Percentiles rank a stretch among this genome's conserved stretches.
Conservation (phyloP, 2,797 vertebrate genomes). For the Bradypus variegatus region DNA sequence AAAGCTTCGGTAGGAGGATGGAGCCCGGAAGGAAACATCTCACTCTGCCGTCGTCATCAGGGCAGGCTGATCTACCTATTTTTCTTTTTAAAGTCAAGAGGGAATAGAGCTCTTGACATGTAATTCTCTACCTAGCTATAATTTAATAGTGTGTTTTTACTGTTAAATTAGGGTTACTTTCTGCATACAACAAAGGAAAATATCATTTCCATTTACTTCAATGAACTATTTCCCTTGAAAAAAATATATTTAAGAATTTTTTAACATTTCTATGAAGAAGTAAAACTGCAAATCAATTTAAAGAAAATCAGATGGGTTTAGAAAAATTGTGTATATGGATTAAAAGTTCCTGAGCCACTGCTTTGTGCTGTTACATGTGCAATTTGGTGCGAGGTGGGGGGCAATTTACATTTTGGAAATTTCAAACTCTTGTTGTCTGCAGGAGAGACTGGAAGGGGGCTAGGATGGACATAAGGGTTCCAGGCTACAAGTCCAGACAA, state of each 20-base stretch:
- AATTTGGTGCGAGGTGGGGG: neutral
- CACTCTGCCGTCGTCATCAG: too few species aligned
- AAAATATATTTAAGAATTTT: neutral
- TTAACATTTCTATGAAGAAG: neutral
- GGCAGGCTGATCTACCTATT: neutral
- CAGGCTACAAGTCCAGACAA: neutral
- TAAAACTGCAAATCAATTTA: neutral
- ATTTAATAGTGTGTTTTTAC: neutral
- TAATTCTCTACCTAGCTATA: neutral
- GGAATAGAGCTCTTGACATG: neutral
- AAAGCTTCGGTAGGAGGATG: too few species aligned
- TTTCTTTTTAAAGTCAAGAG: neutral
- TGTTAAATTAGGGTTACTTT: neutral
- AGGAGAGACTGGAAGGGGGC: rapidly evolving
- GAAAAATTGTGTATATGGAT: neutral
- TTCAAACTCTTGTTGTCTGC: neutral
- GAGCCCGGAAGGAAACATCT: too few species aligned
- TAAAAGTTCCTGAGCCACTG: neutral
- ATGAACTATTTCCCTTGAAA: neutral
- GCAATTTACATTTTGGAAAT: neutral
- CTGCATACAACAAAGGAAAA: neutral
- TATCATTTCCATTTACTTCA: neutral
- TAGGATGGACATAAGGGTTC: too few species aligned
- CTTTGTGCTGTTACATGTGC: neutral
- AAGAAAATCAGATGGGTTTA: neutral